Evolutionary conservation across 1,140 invertebrate species (phyloP), one percentile per base, ranked within the genome.

Genomic region (Philaenus spumarius): DNA sequence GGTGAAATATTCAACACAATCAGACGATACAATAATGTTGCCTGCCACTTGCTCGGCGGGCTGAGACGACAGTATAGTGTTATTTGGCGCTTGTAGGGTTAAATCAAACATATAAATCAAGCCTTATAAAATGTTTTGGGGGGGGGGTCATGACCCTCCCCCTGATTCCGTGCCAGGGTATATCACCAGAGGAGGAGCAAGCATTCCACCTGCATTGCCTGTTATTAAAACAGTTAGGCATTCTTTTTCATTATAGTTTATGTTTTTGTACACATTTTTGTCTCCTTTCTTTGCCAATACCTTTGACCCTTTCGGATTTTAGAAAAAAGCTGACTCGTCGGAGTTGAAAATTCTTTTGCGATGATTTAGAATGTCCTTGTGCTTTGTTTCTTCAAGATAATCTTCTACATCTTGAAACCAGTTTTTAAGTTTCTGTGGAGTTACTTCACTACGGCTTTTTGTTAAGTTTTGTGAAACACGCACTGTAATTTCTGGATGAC

Each of bases 401-500:
- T 14, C 63, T 69, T 69, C 69, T 67, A 72, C n/a, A 58, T 54
- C 60, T 59, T 58, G 11, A 71, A 66, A 53, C 66, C 63, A 43
- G 12, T 45, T 63, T 42, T 59, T 69, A 64, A 23, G 60, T 58
- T 4, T 69, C 64, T 34, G 35, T 55, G 20, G 68, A 43, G 53
- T n/a, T n/a, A n/a, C n/a, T n/a, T n/a, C n/a, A n/a, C n/a, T n/a
- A n/a, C 66, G 63, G 12, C 62, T 50, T 5, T 55, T 43, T 4
- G 64, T 71, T 17, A 70, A 62, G 45, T 61, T 63, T 62, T 71
- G 65, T 20, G 64, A 9, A 24, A 55, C 23, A 19, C 46, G 2
- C 2, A 20, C 3, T n/a, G 17, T 24, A 14, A 48, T 24, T 19
- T 48, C n/a, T 2, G 46, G 46, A 24, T 48, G 17, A n/a, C 46